Evolutionary conservation across 2,888 invertebrate species (phyloP), one percentile per base, ranked within the genome.

Genomic region (Caradrina kadenii): DNA sequence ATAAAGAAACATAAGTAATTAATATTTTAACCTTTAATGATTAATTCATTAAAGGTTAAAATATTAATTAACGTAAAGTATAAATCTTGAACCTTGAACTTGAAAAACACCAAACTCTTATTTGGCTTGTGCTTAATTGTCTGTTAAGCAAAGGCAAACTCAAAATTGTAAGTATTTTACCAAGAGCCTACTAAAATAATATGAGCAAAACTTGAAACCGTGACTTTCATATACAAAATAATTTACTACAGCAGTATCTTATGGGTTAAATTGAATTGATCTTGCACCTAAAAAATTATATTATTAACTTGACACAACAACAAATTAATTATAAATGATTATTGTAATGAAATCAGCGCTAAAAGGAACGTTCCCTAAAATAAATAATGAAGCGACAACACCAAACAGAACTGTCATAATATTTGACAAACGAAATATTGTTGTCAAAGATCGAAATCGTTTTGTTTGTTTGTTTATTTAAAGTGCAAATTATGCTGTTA

Each of bases 151-250:
- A n/a, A n/a, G n/a, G n/a, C 22, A 31, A 58, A 7, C 2, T 26
- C 1, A 17, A 31, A 35, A 8, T 35, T 22, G 5, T n/a, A n/a
- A n/a, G n/a, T 2, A 50, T 42, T 42, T 49, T 17, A 22, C 15
- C 3, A 2, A 15, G 15, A 45, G 58, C 79, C 73, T 74, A 42
- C 10, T 11, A 0, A 78, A 63, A 53, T 72, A 26, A 17, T 22
- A 8, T 15, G 19, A 59, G 62, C 58, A 56, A 19, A 48, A 39
- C 21, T 17, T 48, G n/a, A 1, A 3, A 61, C 21, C 6, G 39
- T n/a, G 10, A 39, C 13, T 50, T 6, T 17, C 1, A 1, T n/a
- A 3, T 15, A 8, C 0, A 10, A 42, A 0, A 22, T 31, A 31
- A 22, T 22, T 35, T n/a, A 21, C 10, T n/a, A 8, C 11, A 22